These are phyloP conservation scores for Chionis minor DNA, from an alignment of 2,113 vertebrate species.

Conservation along the genomic window DNA sequence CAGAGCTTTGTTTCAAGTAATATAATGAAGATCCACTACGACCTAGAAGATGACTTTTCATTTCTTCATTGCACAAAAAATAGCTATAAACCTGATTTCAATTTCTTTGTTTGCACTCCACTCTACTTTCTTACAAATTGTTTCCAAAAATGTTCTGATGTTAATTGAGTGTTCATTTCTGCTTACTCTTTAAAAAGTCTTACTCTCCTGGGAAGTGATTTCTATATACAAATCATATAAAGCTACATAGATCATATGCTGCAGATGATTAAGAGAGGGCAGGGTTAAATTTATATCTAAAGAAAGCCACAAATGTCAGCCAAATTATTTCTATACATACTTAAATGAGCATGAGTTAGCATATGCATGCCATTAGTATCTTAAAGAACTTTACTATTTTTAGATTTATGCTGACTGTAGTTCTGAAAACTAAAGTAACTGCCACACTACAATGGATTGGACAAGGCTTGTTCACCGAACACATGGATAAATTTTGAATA, in stretches of 20 bases:
- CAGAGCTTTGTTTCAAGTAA: not conserved
- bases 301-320: slow-evolving; percentile 60
- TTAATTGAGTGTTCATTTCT: slow-evolving; percentile 56
- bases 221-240: slow-evolving; percentile 72
- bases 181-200: slow-evolving; percentile 61
- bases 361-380: slow-evolving; percentile 56
- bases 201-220: slow-evolving; percentile 67
- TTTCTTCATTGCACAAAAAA: slow-evolving; percentile 10
- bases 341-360: slow-evolving; percentile 18
- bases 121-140: slow-evolving; percentile 61
- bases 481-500: not conserved
- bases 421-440: not conserved
- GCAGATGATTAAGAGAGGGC: slow-evolving; percentile 71
- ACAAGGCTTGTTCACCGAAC: not conserved
- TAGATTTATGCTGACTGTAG: not conserved
- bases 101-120: slow-evolving; percentile 39
- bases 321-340: slow-evolving; percentile 48
- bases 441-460: not conserved
- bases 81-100: slow-evolving; percentile 58
- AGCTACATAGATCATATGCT: slow-evolving; percentile 56
- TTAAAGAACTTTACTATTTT: slow-evolving; percentile 1
- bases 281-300: slow-evolving; percentile 47
- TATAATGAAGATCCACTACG: not conserved
- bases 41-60: not conserved
- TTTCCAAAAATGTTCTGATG: slow-evolving; percentile 71